phyloP scores from a whole-genome alignment of 2,797 vertebrate species.

The Perodicticus potto region DNA sequence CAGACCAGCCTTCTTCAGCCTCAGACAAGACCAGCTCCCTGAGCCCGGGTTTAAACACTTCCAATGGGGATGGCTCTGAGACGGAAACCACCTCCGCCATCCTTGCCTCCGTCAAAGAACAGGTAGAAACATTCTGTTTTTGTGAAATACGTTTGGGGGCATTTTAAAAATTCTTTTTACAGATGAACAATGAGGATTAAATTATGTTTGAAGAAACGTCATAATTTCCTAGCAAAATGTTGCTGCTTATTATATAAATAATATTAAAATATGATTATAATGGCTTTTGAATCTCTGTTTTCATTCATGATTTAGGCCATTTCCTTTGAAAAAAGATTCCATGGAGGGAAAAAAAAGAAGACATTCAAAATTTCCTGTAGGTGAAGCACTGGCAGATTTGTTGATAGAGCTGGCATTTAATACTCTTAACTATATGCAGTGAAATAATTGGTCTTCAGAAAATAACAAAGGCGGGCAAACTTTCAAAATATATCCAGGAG shows the following conservation, averaged over 20 bases:
- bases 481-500: neutral
- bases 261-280: neutral
- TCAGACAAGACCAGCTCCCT: slow-evolving; percentile 96
- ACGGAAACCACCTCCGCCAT: slow-evolving; percentile 98
- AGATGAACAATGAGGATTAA: neutral
- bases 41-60: slow-evolving; percentile 94
- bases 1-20: slow-evolving; percentile 94
- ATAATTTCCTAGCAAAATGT: neutral
- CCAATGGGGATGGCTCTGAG: slow-evolving; percentile 96
- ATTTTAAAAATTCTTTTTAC: neutral
- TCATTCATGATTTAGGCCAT: neutral
- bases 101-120: slow-evolving; percentile 98
- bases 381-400: neutral
- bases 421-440: neutral
- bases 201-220: neutral
- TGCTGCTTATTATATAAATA: neutral
- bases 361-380: neutral
- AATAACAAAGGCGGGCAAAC: neutral
- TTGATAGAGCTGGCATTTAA: neutral
- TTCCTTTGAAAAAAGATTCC: slow-evolving; percentile 27
- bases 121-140: slow-evolving; percentile 89
- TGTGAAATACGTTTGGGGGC: neutral
- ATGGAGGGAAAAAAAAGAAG: neutral
- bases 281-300: neutral
- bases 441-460: slow-evolving; percentile 25